These are phyloP conservation scores for Zaprionus ornatus DNA, from an alignment of 1,140 invertebrate genomes.

Conservation along the genomic window DNA sequence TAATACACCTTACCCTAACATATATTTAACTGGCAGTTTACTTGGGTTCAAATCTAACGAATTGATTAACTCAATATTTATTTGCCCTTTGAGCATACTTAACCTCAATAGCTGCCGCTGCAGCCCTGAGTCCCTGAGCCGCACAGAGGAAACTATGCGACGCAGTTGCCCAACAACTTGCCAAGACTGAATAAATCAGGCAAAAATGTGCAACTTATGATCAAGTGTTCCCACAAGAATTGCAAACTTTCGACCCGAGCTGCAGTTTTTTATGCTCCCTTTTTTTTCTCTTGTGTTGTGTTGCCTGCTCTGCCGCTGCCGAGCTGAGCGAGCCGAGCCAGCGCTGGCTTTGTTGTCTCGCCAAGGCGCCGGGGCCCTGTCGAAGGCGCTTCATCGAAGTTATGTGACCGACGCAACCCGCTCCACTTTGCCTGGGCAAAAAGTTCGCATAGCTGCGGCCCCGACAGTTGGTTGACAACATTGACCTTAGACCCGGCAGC, in stretches of 20 bases:
- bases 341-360: conserved; percentile 68
- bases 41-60: conserved; percentile 6
- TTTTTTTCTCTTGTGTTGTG: conserved; percentile 11
- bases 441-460: conserved; percentile 67
- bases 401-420: conserved; percentile 51
- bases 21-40: not conserved
- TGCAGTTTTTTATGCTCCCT: conserved; percentile 8
- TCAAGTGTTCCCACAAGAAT: conserved; percentile 82
- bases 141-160: conserved; percentile 36
- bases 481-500: conserved; percentile 50
- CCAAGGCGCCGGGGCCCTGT: conserved; percentile 41
- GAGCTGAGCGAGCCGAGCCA: not conserved
- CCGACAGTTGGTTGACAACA: conserved; percentile 58
- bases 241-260: conserved; percentile 68
- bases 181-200: conserved; percentile 64
- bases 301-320: not conserved
- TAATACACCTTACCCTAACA: too few species aligned
- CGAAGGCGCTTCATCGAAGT: conserved; percentile 77
- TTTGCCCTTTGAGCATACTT: conserved; percentile 10
- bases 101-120: not conserved
- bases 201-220: conserved; percentile 79
- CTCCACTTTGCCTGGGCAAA: conserved; percentile 41
- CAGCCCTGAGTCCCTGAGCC: not conserved
- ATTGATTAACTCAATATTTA: conserved; percentile 58
- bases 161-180: conserved; percentile 29